Conservation (phyloP, 2,888 invertebrate genomes). For the Volucella bombylans region DNA sequence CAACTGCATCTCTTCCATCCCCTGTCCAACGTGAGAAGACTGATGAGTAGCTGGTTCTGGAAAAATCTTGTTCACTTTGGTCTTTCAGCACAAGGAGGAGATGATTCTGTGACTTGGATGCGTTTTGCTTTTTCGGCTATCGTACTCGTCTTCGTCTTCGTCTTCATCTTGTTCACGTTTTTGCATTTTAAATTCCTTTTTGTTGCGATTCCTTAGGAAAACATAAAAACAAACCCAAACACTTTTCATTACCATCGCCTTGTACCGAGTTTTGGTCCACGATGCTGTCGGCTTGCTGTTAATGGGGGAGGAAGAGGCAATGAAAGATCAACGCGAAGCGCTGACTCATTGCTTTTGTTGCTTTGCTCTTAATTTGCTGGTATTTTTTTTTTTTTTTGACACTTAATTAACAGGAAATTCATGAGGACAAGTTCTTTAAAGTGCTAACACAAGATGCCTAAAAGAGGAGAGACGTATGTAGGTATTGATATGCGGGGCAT, state of each 20-base stretch:
- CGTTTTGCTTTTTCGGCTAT: slow-evolving; percentile 24
- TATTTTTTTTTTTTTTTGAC: slow-evolving; percentile 39
- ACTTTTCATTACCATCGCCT: slow-evolving; percentile 69
- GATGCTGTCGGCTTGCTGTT: not conserved
- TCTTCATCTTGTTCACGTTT: slow-evolving; percentile 45
- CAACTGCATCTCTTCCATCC: not conserved
- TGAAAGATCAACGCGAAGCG: slow-evolving; percentile 9
- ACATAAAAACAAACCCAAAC: slow-evolving; percentile 41
- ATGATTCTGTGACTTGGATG: slow-evolving; percentile 58
- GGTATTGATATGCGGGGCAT: not conserved
- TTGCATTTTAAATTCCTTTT: slow-evolving; percentile 62
- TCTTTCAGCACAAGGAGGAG: slow-evolving; percentile 46
- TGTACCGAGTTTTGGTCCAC: slow-evolving; percentile 44
- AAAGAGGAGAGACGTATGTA: slow-evolving; percentile 10
- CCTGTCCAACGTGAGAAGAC: slow-evolving; percentile 4
- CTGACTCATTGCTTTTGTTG: slow-evolving; percentile 51
- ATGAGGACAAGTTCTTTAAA: slow-evolving; percentile 49
- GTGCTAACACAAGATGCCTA: slow-evolving; percentile 48
- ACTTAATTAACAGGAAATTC: slow-evolving; percentile 62
- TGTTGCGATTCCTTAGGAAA: slow-evolving; percentile 16
- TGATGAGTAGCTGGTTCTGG: slow-evolving; percentile 56
- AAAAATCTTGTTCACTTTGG: slow-evolving; percentile 54
- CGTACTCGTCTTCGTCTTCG: not conserved
- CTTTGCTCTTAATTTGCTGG: slow-evolving; percentile 26
- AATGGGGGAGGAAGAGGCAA: slow-evolving; percentile 29